A percentile compares a stretch with the other conserved stretches of the same genome.
Conservation (phyloP, 2,113 vertebrate genomes). For the Sylvietta virens region DNA sequence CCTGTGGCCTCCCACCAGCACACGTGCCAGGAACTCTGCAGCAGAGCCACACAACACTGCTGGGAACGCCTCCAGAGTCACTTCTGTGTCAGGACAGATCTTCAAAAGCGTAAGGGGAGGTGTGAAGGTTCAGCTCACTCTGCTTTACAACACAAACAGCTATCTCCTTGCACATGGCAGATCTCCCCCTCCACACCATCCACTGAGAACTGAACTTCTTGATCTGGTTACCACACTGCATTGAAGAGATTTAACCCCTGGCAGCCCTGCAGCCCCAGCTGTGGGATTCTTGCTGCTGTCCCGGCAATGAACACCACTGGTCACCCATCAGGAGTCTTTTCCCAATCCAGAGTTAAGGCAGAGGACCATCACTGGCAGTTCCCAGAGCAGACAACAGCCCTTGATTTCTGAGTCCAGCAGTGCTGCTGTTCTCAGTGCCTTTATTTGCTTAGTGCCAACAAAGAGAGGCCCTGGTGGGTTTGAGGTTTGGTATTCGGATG, state of each 20-base stretch:
- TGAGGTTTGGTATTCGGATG: neutral
- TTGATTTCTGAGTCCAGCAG: neutral
- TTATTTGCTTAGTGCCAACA: neutral
- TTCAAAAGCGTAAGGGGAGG: neutral
- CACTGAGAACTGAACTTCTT: rapidly evolving
- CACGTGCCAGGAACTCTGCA: neutral
- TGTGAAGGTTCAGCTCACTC: neutral
- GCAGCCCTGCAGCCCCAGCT: neutral
- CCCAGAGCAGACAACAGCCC: neutral
- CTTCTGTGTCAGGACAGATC: neutral
- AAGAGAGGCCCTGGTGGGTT: neutral
- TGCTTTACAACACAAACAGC: neutral
- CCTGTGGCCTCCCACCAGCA: neutral
- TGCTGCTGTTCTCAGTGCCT: neutral
- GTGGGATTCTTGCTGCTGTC: neutral
- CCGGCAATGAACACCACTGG: neutral
- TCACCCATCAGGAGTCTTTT: neutral
- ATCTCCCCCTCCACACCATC: neutral
- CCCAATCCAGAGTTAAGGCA: slow-evolving; percentile 8
- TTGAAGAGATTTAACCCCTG: neutral
- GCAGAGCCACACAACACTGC: neutral
- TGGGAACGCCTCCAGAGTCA: neutral
- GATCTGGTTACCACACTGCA: neutral
- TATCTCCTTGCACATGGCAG: neutral
- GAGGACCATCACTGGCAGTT: neutral